phyloP scores from a whole-genome alignment of 2,888 invertebrate species.

The Psococerastis gibbosa region DNA sequence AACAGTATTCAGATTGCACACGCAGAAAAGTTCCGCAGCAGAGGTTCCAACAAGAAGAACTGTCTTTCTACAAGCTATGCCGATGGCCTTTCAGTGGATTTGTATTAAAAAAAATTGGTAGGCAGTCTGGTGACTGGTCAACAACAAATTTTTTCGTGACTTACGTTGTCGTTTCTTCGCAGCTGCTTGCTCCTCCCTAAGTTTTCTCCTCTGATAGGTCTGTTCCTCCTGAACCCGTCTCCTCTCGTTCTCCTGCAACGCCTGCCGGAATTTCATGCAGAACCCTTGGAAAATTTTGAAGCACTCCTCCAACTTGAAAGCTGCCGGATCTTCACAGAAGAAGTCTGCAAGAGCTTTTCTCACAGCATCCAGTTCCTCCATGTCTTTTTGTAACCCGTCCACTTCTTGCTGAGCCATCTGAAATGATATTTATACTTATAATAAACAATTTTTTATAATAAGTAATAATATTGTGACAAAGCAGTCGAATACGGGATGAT shows the following conservation, averaged over 20 bases:
- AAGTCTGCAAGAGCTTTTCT: constrained; percentile 70
- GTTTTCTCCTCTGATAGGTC: constrained; percentile 53
- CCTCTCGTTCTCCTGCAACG: constrained; percentile 67
- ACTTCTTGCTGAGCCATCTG: constrained; percentile 66
- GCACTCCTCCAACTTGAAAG: constrained; percentile 88
- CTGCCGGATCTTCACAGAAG: constrained; percentile 80
- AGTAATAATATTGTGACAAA: too few relatives aligned
- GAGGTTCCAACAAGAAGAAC: too few relatives aligned
- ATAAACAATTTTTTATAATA: constrained; percentile 6
- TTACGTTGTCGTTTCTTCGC: constrained; percentile 39
- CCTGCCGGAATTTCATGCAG: constrained; percentile 69
- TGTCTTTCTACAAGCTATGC: too few relatives aligned
- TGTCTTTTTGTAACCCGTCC: constrained; percentile 50
- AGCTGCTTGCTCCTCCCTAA: constrained; percentile 52
- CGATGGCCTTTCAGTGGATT: background rate
- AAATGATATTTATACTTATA: constrained; percentile 13
- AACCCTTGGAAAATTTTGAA: constrained; percentile 77
- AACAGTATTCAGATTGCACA: too few relatives aligned
- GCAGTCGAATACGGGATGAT: too few relatives aligned
- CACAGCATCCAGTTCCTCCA: constrained; percentile 65
- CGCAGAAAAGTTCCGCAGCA: too few relatives aligned
- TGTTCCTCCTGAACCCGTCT: constrained; percentile 70
- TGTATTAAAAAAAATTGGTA: constrained; percentile 1
- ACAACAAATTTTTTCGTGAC: constrained; percentile 16
- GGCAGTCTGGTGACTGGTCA: too few relatives aligned